Evolutionary conservation across 2,797 vertebrate species (phyloP), one percentile per base, ranked within the genome.

Genomic region (Melanotaenia maccullochi): DNA sequence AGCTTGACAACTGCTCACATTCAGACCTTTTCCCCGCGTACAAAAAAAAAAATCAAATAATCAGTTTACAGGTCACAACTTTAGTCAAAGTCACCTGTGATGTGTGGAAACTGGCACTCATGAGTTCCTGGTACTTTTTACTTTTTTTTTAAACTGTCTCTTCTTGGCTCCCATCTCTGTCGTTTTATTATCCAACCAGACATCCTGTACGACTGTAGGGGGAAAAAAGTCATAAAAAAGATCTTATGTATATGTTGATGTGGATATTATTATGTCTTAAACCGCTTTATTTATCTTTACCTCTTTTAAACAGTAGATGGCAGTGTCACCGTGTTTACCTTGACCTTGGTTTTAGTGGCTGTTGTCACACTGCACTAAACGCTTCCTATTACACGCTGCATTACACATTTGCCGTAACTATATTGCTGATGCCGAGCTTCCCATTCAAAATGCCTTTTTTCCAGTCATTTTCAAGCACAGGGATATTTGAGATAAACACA

Each of bases 311-410:
- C 91, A 90, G 70, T 88, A 90, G 92, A 72, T 90, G 88, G 91
- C 89, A 89, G 85, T 80, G 78, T 35, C 65, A 58, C 67, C 58
- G 56, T 61, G 60, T 82, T 83, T 81, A 68, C 74, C 75, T 54
- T 6, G 60, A 65, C 54, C 51, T 42, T 40, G 0, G 36, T 63
- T 82, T 81, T 71, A 85, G 82, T 84, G 68, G 71, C 76, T 73
- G 64, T 70, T 66, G 83, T 85, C 86, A 87, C 76, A 81, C 82
- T 49, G 80, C 73, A 69, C 78, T 87, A 89, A 90, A 91, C 20
- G 64, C 72, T 80, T 76, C 77, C 85, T 67, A 90, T 92, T 93
- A 92, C 89, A 90, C 51, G 85, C 86, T 71, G 78, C 90, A 90
- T 91, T 93, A 90, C 76, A 84, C 83, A 85, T 81, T 87, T 84